A percentile compares a stretch with the other conserved stretches of the same genome.
Evolutionary conservation across 2,113 vertebrate genomes (phyloP).

Genomic region (Trochalopteron elliotii): DNA sequence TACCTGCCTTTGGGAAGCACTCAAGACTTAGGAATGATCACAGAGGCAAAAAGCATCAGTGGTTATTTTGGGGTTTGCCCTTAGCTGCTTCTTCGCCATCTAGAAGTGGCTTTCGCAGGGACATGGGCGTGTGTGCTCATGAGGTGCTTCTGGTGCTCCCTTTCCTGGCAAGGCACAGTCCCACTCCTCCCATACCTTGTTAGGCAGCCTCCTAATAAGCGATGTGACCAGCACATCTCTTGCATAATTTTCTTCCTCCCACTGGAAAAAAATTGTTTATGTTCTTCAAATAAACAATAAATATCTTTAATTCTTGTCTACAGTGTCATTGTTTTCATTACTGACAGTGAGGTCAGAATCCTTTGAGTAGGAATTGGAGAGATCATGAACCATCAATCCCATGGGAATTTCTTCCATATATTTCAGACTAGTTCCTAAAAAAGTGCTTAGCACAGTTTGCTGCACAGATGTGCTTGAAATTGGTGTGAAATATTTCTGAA

Average conservation of each 20-base stretch:
- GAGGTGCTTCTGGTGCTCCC: background rate
- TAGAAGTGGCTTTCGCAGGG: background rate
- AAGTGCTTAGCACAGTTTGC: background rate
- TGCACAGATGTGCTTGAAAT: background rate
- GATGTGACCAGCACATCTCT: background rate
- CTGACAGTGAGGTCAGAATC: background rate
- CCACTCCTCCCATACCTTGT: background rate
- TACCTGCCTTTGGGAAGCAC: background rate
- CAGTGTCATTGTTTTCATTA: background rate
- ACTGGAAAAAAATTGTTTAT: background rate
- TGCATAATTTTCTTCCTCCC: background rate
- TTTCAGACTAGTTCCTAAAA: background rate
- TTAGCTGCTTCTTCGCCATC: background rate
- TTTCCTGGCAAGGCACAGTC: background rate
- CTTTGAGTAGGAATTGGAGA: background rate
- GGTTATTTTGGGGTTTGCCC: background rate
- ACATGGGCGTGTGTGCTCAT: fast-evolving
- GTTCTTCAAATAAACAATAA: conserved; percentile 36
- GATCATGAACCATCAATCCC: background rate
- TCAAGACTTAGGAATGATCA: background rate
- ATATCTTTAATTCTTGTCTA: background rate
- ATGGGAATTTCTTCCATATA: background rate
- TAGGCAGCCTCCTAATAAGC: background rate
- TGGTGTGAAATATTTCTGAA: background rate
- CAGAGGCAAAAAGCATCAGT: background rate